Evolutionary conservation across 2,797 vertebrate genomes (phyloP).

Genomic region (Enteromius paludinosus): DNA sequence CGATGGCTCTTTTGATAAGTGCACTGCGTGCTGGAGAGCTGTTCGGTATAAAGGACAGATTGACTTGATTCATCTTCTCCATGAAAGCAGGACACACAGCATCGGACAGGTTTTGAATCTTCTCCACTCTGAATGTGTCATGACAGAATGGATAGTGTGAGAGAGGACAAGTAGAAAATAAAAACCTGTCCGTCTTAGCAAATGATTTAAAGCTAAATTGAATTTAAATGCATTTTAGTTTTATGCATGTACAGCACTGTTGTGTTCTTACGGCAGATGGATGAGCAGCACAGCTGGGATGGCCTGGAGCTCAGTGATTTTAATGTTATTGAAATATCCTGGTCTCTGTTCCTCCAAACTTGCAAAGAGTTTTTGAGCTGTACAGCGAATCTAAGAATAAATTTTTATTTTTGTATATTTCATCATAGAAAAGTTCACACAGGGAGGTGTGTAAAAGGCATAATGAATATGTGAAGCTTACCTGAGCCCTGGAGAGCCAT

Average conservation of each 20-base stretch:
- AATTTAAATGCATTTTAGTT: not conserved
- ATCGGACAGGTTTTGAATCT: slow-evolving; percentile 67
- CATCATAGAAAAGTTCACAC: not conserved
- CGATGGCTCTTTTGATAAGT: slow-evolving; percentile 68
- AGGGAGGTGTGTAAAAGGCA: not conserved
- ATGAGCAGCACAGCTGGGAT: slow-evolving; percentile 69
- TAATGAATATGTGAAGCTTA: slow-evolving; percentile 20
- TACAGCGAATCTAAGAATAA: slow-evolving; percentile 67
- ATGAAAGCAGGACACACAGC: slow-evolving; percentile 70
- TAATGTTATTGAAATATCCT: slow-evolving; percentile 69
- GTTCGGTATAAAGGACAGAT: slow-evolving; percentile 66
- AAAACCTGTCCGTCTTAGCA: not conserved
- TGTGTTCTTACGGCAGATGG: slow-evolving; percentile 68
- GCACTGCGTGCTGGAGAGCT: slow-evolving; percentile 58
- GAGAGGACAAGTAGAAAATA: not conserved
- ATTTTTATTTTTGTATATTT: not conserved
- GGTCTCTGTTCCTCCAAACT: slow-evolving; percentile 62
- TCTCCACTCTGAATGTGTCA: slow-evolving; percentile 61
- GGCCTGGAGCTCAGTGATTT: slow-evolving; percentile 63
- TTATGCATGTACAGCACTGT: not conserved
- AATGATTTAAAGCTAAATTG: not conserved
- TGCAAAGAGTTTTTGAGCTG: slow-evolving; percentile 68
- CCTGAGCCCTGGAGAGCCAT: slow-evolving; percentile 67
- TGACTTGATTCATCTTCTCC: slow-evolving; percentile 68
- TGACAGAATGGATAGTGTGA: slow-evolving; percentile 6